Percentiles rank a stretch among this genome's conserved stretches.
phyloP scores from a whole-genome alignment of 2,888 invertebrate genomes.

The Leptopilina drosophilae region DNA sequence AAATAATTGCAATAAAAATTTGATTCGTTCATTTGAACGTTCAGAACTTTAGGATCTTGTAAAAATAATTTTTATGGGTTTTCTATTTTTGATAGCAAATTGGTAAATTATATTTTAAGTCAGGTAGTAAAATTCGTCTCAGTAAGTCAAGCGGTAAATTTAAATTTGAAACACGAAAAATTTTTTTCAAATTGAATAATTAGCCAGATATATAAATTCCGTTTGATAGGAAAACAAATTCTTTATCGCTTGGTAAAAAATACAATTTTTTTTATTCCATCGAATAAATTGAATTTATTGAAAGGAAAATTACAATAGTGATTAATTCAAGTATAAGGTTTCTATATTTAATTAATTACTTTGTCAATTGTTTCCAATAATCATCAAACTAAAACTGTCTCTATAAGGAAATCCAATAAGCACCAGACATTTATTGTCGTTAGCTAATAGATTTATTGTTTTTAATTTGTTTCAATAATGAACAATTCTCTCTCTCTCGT shows the following conservation, averaged over 20 bases:
- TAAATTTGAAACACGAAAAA: no score
- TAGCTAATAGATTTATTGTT: neutral
- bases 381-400: neutral
- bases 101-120: neutral
- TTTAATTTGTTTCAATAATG: neutral
- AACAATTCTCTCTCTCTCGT: neutral
- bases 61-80: no score
- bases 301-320: neutral
- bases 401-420: neutral
- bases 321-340: neutral
- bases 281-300: no score
- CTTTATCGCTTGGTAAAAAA: neutral
- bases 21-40: no score
- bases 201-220: no score
- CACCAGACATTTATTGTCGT: neutral
- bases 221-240: neutral
- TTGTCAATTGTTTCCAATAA: slow-evolving; percentile 1
- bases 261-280: no score
- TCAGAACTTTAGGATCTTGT: no score
- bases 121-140: neutral
- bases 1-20: no score
- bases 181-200: no score
- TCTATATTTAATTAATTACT: neutral
- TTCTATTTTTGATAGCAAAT: neutral
- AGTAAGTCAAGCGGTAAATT: no score